Evolutionary conservation across 2,888 invertebrate genomes (phyloP).

Genomic region (Alsophila aescularia): DNA sequence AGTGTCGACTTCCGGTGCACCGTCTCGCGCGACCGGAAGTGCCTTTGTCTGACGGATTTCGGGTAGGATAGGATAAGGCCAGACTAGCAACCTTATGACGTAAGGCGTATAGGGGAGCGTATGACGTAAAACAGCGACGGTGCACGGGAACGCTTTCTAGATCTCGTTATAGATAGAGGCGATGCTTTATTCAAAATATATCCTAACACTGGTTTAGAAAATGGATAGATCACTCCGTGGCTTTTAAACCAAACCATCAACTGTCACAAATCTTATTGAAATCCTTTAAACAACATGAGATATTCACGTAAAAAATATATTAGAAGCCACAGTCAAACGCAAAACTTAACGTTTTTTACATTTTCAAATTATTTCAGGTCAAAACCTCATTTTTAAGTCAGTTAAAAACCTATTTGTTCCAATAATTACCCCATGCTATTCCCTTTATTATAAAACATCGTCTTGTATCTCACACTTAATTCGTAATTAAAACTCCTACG

Average conservation of each 20-base stretch:
- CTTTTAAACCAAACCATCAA: neutral
- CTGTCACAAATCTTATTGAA: neutral
- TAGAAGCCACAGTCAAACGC: no score
- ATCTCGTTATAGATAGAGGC: constrained; percentile 34
- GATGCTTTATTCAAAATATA: constrained; percentile 18
- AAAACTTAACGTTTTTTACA: no score
- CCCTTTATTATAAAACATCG: constrained; percentile 12
- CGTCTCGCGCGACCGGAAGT: constrained; percentile 60
- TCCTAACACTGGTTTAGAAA: constrained; percentile 15
- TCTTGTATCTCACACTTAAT: constrained; percentile 28
- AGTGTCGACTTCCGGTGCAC: constrained; percentile 58
- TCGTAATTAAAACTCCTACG: constrained; percentile 48
- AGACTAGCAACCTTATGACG: constrained; percentile 34
- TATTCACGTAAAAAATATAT: neutral
- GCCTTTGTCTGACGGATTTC: constrained; percentile 60
- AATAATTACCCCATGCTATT: constrained; percentile 9
- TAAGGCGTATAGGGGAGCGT: constrained; percentile 12
- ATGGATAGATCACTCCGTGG: neutral
- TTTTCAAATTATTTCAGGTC: no score
- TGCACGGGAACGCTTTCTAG: constrained; percentile 26
- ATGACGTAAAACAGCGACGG: constrained; percentile 12
- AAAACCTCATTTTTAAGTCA: no score
- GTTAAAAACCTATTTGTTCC: constrained; percentile 6
- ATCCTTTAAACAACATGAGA: no score
- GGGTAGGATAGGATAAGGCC: constrained; percentile 30